Base-by-base conservation (phyloP, 2,113 vertebrate species). In the Nipponia nippon region DNA sequence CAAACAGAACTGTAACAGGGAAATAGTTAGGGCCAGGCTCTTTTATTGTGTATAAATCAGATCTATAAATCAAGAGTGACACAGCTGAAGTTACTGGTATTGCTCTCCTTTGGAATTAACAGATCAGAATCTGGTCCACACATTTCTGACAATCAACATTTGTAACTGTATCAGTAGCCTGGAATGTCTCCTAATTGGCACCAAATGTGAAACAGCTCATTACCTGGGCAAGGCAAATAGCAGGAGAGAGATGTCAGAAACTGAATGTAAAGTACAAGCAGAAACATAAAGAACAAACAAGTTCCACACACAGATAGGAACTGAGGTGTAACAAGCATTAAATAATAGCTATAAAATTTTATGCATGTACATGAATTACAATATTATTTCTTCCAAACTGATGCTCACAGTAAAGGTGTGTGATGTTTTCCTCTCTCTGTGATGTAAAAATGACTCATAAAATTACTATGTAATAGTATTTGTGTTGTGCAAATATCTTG, bases 161-260 rank as follows among this genome's bases (percentile, higher is more conserved):
- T 78, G 66, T 34, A 81, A 62, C 38, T 83, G 50, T 38, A 95
- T 49, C 91, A 66, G 82, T 53, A 91, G 90, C 88, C 71, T 83
- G 93, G 84, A 88, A 94, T 90, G 84, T 40, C 89, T 77, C 92
- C 76, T 93, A 91, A 96, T 95, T 78, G 94, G 47, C 90, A 87
- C 79, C 93, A 95, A 96, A 95, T 69, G 82, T 84, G 69, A 69
- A 90, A 9, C 27, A 82, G 79, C 94, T 95, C 93, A 87, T 95
- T 96, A 96, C 76, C 89, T 94, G 93, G 79, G 86, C 40, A 53
- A 71, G 56, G 82, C 82, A 92, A 82, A 42, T 5, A 17, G 83
- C 21, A 42, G 16, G 58, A 81, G 38, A 83, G 73, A 67, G 67
- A 65, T 86, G 91, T 81, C 93, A 93, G 82, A 87, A 78, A 61